Evolutionary conservation across 2,797 vertebrate genomes (phyloP).

Genomic region (Odontamblyopus lacepedii): DNA sequence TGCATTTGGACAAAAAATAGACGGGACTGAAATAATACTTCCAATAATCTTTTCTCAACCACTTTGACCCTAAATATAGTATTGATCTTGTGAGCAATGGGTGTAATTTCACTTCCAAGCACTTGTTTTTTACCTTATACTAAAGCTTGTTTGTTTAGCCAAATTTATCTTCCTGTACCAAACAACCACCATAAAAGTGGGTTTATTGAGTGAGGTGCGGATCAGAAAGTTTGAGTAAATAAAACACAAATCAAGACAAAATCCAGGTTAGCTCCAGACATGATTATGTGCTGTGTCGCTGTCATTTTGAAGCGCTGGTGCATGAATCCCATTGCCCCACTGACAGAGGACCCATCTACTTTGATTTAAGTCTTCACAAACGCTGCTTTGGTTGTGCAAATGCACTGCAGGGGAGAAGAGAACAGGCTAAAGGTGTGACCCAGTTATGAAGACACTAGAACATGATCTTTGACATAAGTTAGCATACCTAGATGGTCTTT

Average conservation of each 20-base stretch:
- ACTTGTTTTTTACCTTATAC: background rate
- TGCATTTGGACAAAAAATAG: background rate
- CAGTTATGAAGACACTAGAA: background rate
- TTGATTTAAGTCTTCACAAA: slow-evolving; percentile 12
- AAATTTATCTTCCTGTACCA: background rate
- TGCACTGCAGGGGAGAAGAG: slow-evolving; percentile 3
- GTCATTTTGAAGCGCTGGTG: slow-evolving; percentile 20
- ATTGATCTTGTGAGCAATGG: background rate
- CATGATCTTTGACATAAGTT: background rate
- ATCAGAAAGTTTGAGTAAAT: slow-evolving; percentile 11
- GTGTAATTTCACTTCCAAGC: background rate
- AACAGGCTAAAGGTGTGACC: background rate
- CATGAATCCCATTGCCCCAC: slow-evolving; percentile 11
- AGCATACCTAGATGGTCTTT: background rate
- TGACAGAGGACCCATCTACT: slow-evolving; percentile 12
- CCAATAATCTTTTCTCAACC: background rate
- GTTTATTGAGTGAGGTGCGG: background rate
- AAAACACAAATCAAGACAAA: slow-evolving; percentile 19
- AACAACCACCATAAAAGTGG: background rate
- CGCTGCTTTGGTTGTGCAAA: background rate
- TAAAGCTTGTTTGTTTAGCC: slow-evolving; percentile 23
- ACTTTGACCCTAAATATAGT: background rate
- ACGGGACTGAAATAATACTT: background rate
- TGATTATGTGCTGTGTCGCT: slow-evolving; percentile 7
- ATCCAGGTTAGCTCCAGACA: slow-evolving; percentile 8